Base-by-base conservation (phyloP, 2,888 invertebrate species). In the Anthophora plumipes region DNA sequence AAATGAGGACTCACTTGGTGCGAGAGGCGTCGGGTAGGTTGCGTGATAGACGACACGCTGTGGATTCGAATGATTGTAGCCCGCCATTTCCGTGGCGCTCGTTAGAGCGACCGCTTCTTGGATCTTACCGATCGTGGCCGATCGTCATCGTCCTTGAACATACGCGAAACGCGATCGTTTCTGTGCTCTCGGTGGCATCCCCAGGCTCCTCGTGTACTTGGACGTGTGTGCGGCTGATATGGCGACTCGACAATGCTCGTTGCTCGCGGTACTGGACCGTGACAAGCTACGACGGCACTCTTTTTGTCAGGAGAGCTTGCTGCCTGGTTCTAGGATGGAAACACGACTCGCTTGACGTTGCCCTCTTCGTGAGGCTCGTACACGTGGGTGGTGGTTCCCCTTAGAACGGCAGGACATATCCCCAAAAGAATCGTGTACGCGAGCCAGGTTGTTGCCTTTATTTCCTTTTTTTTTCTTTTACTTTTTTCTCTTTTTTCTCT, bases 1-100 rank as follows among this genome's bases (percentile, higher is more conserved):
- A 46, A 50, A 48, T 80, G 84, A 86, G 85, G 88, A 92, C 93
- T 93, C 92, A 93, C 93, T 93, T 91, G 93, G 93, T 82, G 93
- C 93, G 72, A 93, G 91, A 80, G 93, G 93, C 91, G 92, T 93
- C 89, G 93, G 93, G 90, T 93, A 93, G 86, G 93, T 92, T 90
- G 93, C 92, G 90, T 93, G 93, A 90, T 93, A 93, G 84, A 93
- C 92, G 88, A 93, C 93, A 89, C 93, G 92, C 90, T 93, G 93
- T 82, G 92, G 89, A 88, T 91, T 92, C 90, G 92, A 90, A 90
- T 92, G 92, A 92, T 92, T 92, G 91, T 92, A 93, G 84, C 92
- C 92, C 87, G 93, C 92, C 93, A 93, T 93, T 81, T 86, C 87
- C 85, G 86, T 80, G 82, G 79, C 84, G 85, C 80, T 87, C 77